These are phyloP conservation scores for Cerceris ruficornis DNA, from an alignment of 2,888 invertebrate genomes.

Conservation along the genomic window DNA sequence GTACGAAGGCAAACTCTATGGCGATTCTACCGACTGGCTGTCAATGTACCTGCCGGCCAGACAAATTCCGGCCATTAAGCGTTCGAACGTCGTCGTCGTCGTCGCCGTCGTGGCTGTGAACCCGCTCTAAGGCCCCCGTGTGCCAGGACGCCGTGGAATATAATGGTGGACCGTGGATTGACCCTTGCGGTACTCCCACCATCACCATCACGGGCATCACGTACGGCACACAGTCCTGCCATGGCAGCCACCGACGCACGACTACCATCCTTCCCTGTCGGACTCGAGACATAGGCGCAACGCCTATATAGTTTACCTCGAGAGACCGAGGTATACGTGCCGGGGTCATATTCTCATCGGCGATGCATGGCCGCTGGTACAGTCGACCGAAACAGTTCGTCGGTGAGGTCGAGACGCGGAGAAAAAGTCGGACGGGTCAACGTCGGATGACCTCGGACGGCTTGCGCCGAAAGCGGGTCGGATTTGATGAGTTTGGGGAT, in stretches of 20 bases:
- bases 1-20: slow-evolving; percentile 45
- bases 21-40: slow-evolving; percentile 45
- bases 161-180: slow-evolving; percentile 79
- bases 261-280: slow-evolving; percentile 24
- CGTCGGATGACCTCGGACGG: too few species aligned
- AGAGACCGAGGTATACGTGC: slow-evolving; percentile 61
- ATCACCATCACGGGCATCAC: slow-evolving; percentile 60
- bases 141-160: slow-evolving; percentile 68
- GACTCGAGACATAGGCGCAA: slow-evolving; percentile 45
- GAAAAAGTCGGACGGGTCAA: not conserved
- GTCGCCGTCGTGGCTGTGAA: slow-evolving; percentile 52
- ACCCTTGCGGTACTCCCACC: slow-evolving; percentile 81
- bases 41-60: slow-evolving; percentile 72
- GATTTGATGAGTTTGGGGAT: too few species aligned
- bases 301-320: slow-evolving; percentile 62
- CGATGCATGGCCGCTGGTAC: slow-evolving; percentile 65
- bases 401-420: slow-evolving; percentile 5
- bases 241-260: slow-evolving; percentile 42
- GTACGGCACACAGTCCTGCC: slow-evolving; percentile 51
- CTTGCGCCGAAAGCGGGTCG: too few species aligned
- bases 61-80: slow-evolving; percentile 76
- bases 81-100: slow-evolving; percentile 66
- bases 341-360: slow-evolving; percentile 80
- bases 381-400: slow-evolving; percentile 55
- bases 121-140: slow-evolving; percentile 60